Conservation (phyloP, 2,888 invertebrate species). For the Zygothrica quintamaculata region DNA sequence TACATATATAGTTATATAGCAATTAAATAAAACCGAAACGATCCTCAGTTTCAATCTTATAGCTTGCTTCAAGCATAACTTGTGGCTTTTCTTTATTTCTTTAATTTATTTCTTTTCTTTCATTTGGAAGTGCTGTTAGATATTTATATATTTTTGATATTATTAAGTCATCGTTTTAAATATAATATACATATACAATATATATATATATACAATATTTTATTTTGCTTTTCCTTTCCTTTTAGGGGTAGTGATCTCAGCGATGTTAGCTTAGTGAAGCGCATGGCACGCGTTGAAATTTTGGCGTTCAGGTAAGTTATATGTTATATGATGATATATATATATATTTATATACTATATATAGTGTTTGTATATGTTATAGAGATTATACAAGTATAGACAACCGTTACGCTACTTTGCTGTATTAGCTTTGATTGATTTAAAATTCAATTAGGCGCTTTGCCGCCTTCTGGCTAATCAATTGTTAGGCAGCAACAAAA, state of each 20-base stretch:
- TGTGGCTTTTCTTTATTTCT: too few relatives aligned
- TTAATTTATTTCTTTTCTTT: too few relatives aligned
- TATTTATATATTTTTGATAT: constrained; percentile 2
- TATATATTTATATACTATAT: too few relatives aligned
- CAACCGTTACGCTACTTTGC: constrained; percentile 44
- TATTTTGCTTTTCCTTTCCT: constrained; percentile 49
- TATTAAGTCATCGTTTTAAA: too few relatives aligned
- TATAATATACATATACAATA: constrained; percentile 25
- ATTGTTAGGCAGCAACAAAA: too few relatives aligned
- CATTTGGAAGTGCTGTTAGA: too few relatives aligned
- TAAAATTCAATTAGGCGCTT: constrained; percentile 48
- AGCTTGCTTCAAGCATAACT: too few relatives aligned
- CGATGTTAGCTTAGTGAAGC: constrained; percentile 93
- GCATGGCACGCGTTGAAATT: constrained; percentile 96
- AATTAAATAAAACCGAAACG: too few relatives aligned
- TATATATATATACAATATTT: not conserved
- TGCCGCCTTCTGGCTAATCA: too few relatives aligned
- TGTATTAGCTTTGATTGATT: constrained; percentile 50
- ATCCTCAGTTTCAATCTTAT: too few relatives aligned
- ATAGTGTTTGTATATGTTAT: constrained; percentile 5
- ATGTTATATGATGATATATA: constrained; percentile 20
- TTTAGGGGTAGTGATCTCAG: constrained; percentile 96
- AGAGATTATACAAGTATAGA: not conserved
- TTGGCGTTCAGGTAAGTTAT: constrained; percentile 93
- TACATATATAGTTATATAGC: too few relatives aligned